A percentile compares a stretch with the other conserved stretches of the same genome.
phyloP scores from a whole-genome alignment of 2,113 vertebrate genomes.

The Heloderma charlesbogerti region DNA sequence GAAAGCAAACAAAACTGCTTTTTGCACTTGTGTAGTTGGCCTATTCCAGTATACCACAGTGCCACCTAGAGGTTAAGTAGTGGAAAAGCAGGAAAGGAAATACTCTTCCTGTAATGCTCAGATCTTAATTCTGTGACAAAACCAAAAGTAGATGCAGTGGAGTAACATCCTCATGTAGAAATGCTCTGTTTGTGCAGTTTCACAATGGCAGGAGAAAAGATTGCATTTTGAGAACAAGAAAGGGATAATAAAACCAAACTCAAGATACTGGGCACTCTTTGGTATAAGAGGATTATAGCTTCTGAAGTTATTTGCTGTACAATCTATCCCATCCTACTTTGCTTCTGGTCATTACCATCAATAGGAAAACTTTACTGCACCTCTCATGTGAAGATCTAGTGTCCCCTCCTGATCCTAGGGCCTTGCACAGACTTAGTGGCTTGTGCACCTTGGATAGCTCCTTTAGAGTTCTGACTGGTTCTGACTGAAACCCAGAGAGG shows the following conservation, averaged over 20 bases:
- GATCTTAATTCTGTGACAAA: neutral
- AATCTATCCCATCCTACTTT: neutral
- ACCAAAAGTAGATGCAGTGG: no score
- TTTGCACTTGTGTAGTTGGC: no score
- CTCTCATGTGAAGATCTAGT: neutral
- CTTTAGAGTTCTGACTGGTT: no score
- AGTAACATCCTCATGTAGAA: neutral
- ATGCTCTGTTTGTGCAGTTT: neutral
- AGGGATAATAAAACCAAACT: neutral
- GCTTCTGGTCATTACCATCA: neutral
- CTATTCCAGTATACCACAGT: no score
- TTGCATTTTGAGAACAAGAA: neutral
- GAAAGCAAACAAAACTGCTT: no score
- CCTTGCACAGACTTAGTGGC: neutral
- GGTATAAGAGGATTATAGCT: neutral
- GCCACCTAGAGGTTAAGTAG: no score
- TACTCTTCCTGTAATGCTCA: no score
- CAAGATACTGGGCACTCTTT: neutral
- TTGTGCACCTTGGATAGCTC: no score
- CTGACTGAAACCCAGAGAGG: no score
- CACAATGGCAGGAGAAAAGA: neutral
- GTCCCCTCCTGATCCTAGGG: neutral
- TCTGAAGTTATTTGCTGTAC: neutral
- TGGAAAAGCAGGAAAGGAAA: no score
- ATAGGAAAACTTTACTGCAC: neutral